Evolutionary conservation across 2,888 invertebrate species (phyloP), one percentile per base, ranked within the genome.

Genomic region (Seira ritae): DNA sequence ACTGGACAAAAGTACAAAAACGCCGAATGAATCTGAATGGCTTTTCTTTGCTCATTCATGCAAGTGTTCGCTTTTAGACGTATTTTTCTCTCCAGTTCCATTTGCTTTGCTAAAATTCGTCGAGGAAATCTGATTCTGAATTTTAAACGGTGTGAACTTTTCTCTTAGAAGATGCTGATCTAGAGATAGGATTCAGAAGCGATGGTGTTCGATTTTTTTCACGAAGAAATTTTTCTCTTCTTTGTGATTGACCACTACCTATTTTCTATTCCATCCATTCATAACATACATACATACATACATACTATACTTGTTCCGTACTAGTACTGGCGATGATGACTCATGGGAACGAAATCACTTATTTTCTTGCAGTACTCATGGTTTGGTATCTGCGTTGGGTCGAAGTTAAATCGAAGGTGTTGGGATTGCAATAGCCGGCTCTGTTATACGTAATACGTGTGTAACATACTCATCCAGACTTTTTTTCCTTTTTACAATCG

Each of bases 101-200:
- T 50, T 50, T 50, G 3, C 12, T n/a, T n/a, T 3, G 50, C 50
- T 31, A 50, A 50, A 15, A 50, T 2, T 8, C 12, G 42, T 15
- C 50, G 17, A 50, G 12, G 50, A 50, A 50, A 50, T 50, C 17
- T 50, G 50, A 50, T 50, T 50, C 50, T 15, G 31, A 31, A n/a
- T n/a, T 50, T 69, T n/a, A 50, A 50, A 22, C 46, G 22, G 68
- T 68, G 68, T 68, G 50, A 70, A 46, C 19, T 55, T 42, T 72
- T 8, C 12, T 23, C 71, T 55, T 72, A 2, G 12, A 60, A 55
- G 70, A 72, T 72, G 55, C 24, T 24, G 23, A 72, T 69, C 69
- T 3, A 17, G 31, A 55, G 71, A 72, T 72, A 55, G 23, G 1
- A 50, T 50, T n/a, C 50, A n/a, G 50, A 1, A 50, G 12, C 12